These are phyloP conservation scores for Plagodis pulveraria DNA, from an alignment of 2,888 invertebrate genomes.

Conservation along the genomic window DNA sequence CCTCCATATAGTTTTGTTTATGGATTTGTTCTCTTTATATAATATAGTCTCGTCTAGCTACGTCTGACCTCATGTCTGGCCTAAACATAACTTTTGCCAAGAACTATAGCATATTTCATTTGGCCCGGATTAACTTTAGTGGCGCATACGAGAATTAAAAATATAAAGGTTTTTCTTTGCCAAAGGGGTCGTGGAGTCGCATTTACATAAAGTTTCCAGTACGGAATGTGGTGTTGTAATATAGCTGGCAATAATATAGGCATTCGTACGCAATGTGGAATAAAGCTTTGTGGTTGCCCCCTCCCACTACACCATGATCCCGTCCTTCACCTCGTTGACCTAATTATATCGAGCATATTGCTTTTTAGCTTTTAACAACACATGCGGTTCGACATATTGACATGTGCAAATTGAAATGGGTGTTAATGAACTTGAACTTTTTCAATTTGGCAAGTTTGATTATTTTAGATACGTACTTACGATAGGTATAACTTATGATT, in stretches of 20 bases:
- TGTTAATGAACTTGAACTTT: conserved; percentile 30
- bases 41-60: conserved; percentile 33
- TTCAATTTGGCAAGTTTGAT: background rate
- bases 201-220: conserved; percentile 77
- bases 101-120: conserved; percentile 18
- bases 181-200: conserved; percentile 68
- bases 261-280: conserved; percentile 70
- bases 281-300: conserved; percentile 54
- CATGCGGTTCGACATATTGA: conserved; percentile 29
- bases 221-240: conserved; percentile 73
- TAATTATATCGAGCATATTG: conserved; percentile 66
- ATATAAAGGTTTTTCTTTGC: conserved; percentile 60
- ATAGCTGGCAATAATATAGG: conserved; percentile 69
- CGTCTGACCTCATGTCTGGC: background rate
- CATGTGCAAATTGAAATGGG: conserved; percentile 17
- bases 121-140: conserved; percentile 27
- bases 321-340: conserved; percentile 73
- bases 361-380: conserved; percentile 36
- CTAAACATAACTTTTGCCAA: conserved; percentile 20
- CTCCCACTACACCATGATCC: conserved; percentile 55
- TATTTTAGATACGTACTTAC: too few species aligned
- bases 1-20: conserved; percentile 57
- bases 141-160: conserved; percentile 40
- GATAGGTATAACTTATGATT: too few species aligned
- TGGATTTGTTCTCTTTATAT: conserved; percentile 51